Percentiles rank a stretch among this genome's conserved stretches.
phyloP scores from a whole-genome alignment of 2,888 invertebrate genomes.

The Caenorhabditis sp. region DNA sequence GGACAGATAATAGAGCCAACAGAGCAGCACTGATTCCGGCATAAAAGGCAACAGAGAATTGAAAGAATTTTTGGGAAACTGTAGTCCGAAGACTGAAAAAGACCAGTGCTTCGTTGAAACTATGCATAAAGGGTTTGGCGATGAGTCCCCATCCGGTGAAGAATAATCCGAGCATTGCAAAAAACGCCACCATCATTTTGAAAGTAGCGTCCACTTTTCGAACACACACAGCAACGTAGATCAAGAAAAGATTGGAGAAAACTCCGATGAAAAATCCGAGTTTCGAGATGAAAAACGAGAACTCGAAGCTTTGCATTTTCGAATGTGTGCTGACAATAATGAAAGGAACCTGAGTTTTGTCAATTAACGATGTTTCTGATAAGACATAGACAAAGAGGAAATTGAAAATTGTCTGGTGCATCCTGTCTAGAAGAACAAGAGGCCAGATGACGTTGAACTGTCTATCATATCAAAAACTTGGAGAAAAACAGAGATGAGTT shows the following conservation, averaged over 20 bases:
- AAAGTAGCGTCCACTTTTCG: neutral
- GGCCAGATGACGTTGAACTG: too few species aligned
- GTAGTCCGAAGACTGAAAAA: constrained; percentile 20
- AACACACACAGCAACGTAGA: constrained; percentile 19
- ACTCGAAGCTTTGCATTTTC: neutral
- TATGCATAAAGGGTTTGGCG: constrained; percentile 25
- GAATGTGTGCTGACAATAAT: neutral
- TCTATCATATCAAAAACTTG: too few species aligned
- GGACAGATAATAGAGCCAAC: neutral
- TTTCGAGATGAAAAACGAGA: constrained; percentile 1
- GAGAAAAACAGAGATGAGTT: too few species aligned
- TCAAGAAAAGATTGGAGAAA: neutral
- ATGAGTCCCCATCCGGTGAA: constrained; percentile 5
- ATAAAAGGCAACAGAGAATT: constrained; percentile 3
- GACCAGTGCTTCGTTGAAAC: constrained; percentile 22
- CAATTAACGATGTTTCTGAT: neutral
- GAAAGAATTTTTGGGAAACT: neutral
- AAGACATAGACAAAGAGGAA: neutral
- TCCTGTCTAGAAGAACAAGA: too few species aligned
- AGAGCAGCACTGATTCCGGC: neutral
- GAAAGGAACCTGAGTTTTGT: neutral
- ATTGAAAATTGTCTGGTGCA: neutral
- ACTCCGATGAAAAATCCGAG: constrained; percentile 16
- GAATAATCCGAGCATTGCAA: constrained; percentile 10
- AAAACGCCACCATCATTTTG: constrained; percentile 18